Evolutionary conservation across 2,113 vertebrate species (phyloP).

Genomic region (Cavia porcellus): DNA sequence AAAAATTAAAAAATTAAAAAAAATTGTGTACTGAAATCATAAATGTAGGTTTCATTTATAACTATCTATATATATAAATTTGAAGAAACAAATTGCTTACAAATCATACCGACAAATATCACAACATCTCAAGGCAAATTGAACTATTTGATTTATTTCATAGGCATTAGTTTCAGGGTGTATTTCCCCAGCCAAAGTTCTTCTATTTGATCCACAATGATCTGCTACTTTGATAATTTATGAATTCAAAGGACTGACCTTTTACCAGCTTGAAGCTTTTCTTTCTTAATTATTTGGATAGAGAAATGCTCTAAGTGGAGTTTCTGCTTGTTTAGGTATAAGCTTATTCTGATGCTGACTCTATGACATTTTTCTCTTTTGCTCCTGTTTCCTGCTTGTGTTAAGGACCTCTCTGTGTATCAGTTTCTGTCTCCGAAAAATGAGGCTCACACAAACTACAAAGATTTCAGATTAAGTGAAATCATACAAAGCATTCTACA

Average conservation of each 20-base stretch:
- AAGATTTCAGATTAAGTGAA: constrained; percentile 43
- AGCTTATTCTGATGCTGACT: background rate
- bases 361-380: background rate
- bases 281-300: constrained; percentile 33
- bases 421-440: constrained; percentile 38
- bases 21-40: constrained; percentile 45
- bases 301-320: background rate
- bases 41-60: constrained; percentile 59
- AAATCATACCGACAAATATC: constrained; percentile 44
- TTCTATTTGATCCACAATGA: background rate
- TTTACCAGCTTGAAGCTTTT: constrained; percentile 35
- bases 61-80: constrained; percentile 41
- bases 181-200: background rate
- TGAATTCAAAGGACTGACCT: background rate
- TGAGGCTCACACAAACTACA: background rate
- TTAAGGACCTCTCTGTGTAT: background rate
- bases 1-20: too few relatives aligned
- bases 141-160: constrained; percentile 42
- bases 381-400: background rate
- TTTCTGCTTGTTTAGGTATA: constrained; percentile 32
- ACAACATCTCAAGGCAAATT: constrained; percentile 32
- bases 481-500: background rate
- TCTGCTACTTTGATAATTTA: constrained; percentile 33
- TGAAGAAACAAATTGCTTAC: constrained; percentile 49
- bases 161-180: background rate